Evolutionary conservation across 2,888 invertebrate species (phyloP).

Genomic region (Platycnemis pennipes): DNA sequence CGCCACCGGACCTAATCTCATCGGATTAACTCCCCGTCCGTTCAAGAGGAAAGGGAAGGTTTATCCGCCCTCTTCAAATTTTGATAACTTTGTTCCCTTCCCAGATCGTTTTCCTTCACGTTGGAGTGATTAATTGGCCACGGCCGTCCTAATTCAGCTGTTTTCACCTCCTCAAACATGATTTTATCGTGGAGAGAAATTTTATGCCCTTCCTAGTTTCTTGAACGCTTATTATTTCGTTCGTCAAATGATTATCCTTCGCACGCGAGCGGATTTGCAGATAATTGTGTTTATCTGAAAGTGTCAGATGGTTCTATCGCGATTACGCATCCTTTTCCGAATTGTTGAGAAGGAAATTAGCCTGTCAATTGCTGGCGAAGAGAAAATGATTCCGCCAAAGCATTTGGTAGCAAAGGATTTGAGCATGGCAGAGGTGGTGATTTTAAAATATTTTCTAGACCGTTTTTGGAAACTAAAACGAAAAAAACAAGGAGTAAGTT

Average conservation of each 20-base stretch:
- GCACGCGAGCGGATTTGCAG: not conserved
- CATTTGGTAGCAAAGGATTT: no score
- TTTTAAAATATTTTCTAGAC: no score
- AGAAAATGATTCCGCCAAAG: no score
- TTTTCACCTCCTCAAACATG: not conserved
- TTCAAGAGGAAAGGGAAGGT: not conserved
- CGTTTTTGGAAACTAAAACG: no score
- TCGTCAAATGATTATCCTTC: not conserved
- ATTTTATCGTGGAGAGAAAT: not conserved
- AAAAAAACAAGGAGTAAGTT: no score
- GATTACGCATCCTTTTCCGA: not conserved
- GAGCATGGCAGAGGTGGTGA: no score
- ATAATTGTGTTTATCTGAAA: not conserved
- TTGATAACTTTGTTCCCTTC: not conserved
- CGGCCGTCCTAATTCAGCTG: not conserved
- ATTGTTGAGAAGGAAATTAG: no score
- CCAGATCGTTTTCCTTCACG: not conserved
- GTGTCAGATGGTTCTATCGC: not conserved
- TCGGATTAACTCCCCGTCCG: not conserved
- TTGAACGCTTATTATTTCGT: not conserved
- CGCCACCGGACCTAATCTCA: not conserved
- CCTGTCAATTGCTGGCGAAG: no score
- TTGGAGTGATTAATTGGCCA: not conserved
- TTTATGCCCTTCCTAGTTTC: not conserved
- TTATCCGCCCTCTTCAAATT: not conserved